Evolutionary conservation across 2,888 invertebrate genomes (phyloP).

Genomic region (Oligia strigilis): DNA sequence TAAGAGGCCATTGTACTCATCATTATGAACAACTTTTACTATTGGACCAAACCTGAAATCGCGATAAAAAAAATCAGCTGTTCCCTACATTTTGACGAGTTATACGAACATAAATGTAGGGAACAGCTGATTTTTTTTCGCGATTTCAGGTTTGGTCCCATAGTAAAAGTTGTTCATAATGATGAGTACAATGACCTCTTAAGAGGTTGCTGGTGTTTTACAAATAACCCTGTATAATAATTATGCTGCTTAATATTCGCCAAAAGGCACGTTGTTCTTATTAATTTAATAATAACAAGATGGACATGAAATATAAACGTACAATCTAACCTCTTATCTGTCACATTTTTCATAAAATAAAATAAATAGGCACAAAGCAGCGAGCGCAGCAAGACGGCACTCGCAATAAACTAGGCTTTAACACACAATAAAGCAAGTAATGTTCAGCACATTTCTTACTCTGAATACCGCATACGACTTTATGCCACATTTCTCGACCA

Average conservation of each 20-base stretch:
- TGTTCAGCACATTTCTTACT: conserved; percentile 55
- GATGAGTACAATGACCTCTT: too few species aligned
- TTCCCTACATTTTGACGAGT: too few species aligned
- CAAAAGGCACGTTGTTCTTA: neutral
- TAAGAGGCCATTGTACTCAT: too few species aligned
- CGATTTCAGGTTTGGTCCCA: too few species aligned
- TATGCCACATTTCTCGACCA: conserved; percentile 44
- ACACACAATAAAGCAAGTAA: conserved; percentile 61
- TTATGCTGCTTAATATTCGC: neutral
- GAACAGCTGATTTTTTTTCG: too few species aligned
- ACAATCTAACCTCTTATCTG: conserved; percentile 18
- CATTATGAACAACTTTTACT: too few species aligned
- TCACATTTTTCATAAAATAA: conserved; percentile 49
- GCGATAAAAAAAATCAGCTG: too few species aligned
- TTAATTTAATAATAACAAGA: conserved; percentile 5
- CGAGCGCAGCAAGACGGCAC: conserved; percentile 37
- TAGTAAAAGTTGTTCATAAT: too few species aligned
- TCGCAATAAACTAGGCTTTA: conserved; percentile 62
- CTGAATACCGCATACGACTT: conserved; percentile 50
- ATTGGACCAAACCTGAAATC: too few species aligned
- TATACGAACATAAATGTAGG: too few species aligned
- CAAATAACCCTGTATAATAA: too few species aligned
- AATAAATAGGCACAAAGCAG: conserved; percentile 49
- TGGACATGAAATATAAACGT: conserved; percentile 14
- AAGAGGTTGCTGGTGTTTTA: too few species aligned